Base-by-base conservation (phyloP, 1,140 invertebrate genomes). In the Brachionus plicatilis region DNA sequence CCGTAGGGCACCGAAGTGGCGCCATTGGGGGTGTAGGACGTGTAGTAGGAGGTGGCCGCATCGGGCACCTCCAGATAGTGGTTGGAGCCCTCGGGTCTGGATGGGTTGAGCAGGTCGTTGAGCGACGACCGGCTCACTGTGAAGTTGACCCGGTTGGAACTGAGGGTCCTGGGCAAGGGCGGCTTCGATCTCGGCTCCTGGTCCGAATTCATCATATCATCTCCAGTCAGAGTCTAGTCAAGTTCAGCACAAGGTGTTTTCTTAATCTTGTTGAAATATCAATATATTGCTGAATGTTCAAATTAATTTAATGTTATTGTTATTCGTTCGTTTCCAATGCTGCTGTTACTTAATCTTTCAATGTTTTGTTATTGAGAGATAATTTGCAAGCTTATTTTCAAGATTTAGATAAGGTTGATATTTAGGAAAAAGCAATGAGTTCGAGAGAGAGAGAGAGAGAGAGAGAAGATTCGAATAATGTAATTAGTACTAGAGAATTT, bases 341-440 rank as follows among this genome's bases (percentile, higher is more conserved):
- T 72, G 68, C 68, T 72, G 68, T 72, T 72, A 72, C 68, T 72
- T 72, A 72, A 72, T 72, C 68, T 72, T 72, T 72, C 68, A 72
- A 72, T 72, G 68, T 72, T 72, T 72, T 43, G 17, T 72, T 43
- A 43, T 72, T 43, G 43, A 37, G 43, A 72, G 68, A 72, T 72
- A 72, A 72, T 72, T 72, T 72, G 68, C 72, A 76, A 76, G 72
- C 72, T 76, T 76, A 76, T 76, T 76, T 50, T 27, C 43, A 76
- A 72, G 68, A 72, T 72, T 43, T 72, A 72, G 68, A 72, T 72
- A 72, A 72, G 68, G 68, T 72, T 76, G 72, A 76, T 76, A 76
- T 76, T 76, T 76, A 76, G 45, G 27, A 50, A 20, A 47, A 50
- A 60, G 53, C 53, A 60, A 20, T 12, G 53, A 60, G 53, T 60